Evolutionary conservation across 2,113 vertebrate species (phyloP), one percentile per base, ranked within the genome.

Genomic region (Tonatia bakeri): DNA sequence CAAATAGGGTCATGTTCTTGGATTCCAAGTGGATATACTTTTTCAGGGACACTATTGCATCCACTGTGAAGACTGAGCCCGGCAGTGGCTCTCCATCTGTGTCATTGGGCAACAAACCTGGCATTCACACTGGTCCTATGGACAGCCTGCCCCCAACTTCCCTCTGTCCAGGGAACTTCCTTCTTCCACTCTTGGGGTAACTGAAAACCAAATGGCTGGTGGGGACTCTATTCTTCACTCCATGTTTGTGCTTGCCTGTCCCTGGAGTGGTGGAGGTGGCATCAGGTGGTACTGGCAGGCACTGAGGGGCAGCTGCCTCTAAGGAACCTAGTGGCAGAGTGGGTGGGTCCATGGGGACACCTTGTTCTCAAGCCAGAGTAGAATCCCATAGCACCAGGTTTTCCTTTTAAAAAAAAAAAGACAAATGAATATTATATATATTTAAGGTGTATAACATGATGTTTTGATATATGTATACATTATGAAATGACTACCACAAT

Each of bases 191-290:
- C 26, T 59, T 26, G 38, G 61, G 33, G 40, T 72, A 70, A 33
- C 80, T 77, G 20, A n/a, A 79, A 85, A 69, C 36, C 45, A 65
- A 54, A 82, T 22, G 9, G 54, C 70, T 22, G 28, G 28, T 5
- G 15, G 36, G 43, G 16, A 52, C 50, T 52, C 20, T 36, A 17
- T 5, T 36, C 13, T 47, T 40, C 15, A 19, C 59, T 52, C 65
- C 13, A 36, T 0, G 3, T 20, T 45, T n/a, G 40, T 85, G 70
- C 22, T 38, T 82, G 7, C 56, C 43, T 43, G 31, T 72, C 31
- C 11, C 4, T 69, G 28, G n/a, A 0, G 3, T 12, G 8, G 13
- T 15, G n/a, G 33, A 52, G 26, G 33, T 36, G 2, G 36, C 5
- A 13, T n/a, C 80, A 28, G 16, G 10, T 22, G 65, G 36, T 52